Evolutionary conservation across 2,888 invertebrate genomes (phyloP), one percentile per base, ranked within the genome.

Genomic region (Aphidius colemani): DNA sequence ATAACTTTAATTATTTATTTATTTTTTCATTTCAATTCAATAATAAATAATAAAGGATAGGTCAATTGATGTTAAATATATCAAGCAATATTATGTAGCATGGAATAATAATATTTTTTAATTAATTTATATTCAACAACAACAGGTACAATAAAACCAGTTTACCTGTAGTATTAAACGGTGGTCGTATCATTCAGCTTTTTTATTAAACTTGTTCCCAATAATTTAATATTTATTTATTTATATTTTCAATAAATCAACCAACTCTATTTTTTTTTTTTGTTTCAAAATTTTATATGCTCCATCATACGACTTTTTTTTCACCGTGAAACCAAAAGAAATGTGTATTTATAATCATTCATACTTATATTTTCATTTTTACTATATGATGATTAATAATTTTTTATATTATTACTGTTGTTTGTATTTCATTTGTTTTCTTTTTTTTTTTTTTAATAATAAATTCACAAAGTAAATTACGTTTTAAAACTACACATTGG

Each of bases 121-220:
- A 30, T 30, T 30, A 78, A 78, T 69, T 67, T 77, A 75, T 77
- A 73, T 74, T 79, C 78, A 80, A 79, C 80, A 80, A 79, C 77
- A 80, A 79, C 80, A 80, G 80, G 80, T 80, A 80, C 79, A 79
- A 72, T 77, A 78, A 30, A 69, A 79, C 74, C 78, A 78, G 75
- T 77, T 79, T 79, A 79, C 80, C 80, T 80, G 79, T 69, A 78
- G 78, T 76, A 78, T 78, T 74, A 76, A 48, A 78, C 74, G 73
- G 73, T 75, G 75, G 71, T 72, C 64, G 65, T 62, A 64, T 64
- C 66, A 56, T 61, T 51, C 61, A 59, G 57, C 46, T 55, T 48
- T n/a, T 55, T 51, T 41, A 61, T 58, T 13, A 69, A 67, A 71
- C 69, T 68, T 56, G 70, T 62, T 57, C 30, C 9, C 10, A 39